Evolutionary conservation across 2,888 invertebrate genomes (phyloP).

Genomic region (Drosophila multiciliata): DNA sequence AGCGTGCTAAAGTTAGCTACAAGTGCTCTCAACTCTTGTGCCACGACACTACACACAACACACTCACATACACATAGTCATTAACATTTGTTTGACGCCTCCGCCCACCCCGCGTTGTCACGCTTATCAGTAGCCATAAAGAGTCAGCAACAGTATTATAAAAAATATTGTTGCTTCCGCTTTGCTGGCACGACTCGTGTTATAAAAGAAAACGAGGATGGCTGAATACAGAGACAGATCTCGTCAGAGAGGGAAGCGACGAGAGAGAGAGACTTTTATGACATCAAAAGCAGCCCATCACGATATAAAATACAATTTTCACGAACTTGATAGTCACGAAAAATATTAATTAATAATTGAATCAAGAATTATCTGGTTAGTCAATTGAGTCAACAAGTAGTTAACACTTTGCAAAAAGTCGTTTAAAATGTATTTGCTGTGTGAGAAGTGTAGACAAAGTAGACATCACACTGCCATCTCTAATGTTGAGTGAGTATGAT

Average conservation of each 20-base stretch:
- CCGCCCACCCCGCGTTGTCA: not conserved
- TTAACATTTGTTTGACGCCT: slow-evolving; percentile 19
- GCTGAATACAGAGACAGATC: not conserved
- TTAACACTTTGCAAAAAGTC: not conserved
- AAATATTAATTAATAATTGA: not conserved
- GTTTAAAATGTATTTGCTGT: not conserved
- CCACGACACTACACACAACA: slow-evolving; percentile 15
- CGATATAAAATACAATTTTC: not conserved
- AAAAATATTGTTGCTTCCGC: slow-evolving; percentile 64
- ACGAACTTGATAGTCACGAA: not conserved
- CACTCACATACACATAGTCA: slow-evolving; percentile 32
- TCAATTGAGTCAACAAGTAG: not conserved
- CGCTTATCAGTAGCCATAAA: slow-evolving; percentile 75
- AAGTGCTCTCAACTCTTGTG: slow-evolving; percentile 48
- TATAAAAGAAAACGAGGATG: slow-evolving; percentile 11
- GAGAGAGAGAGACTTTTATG: not conserved
- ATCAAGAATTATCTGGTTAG: not conserved
- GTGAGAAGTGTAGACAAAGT: not conserved
- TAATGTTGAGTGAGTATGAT: not conserved
- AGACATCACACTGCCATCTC: slow-evolving; percentile 2
- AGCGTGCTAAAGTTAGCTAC: slow-evolving; percentile 70
- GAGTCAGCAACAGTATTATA: slow-evolving; percentile 57
- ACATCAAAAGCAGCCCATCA: not conserved
- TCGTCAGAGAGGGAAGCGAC: not conserved
- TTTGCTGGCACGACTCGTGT: slow-evolving; percentile 38